Percentiles rank a stretch among this genome's conserved stretches.
phyloP scores from a whole-genome alignment of 2,888 invertebrate species.

The Heliconius aoede region DNA sequence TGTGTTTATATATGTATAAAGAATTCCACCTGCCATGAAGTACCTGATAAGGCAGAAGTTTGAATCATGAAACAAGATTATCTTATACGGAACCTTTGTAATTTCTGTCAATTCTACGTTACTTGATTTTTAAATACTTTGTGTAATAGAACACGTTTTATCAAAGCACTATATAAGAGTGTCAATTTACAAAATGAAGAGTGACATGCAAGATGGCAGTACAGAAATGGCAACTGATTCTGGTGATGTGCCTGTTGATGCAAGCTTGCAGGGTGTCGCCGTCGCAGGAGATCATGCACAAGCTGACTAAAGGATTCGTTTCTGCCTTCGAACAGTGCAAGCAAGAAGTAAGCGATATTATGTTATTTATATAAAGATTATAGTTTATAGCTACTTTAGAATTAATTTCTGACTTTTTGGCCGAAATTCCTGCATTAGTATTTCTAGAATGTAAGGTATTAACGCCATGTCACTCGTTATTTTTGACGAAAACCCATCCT shows the following conservation, averaged over 20 bases:
- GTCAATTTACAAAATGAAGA: background rate
- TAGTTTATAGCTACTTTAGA: too few species aligned
- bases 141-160: too few species aligned
- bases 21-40: too few species aligned
- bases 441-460: too few species aligned
- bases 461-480: too few species aligned
- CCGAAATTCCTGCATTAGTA: too few species aligned
- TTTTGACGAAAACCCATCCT: too few species aligned
- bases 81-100: background rate
- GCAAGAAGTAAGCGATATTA: slow-evolving; percentile 59
- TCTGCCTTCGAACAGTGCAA: slow-evolving; percentile 65
- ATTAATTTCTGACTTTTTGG: too few species aligned
- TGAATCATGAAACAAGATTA: too few species aligned
- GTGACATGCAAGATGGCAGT: slow-evolving; percentile 54
- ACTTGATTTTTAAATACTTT: background rate
- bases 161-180: slow-evolving; percentile 6
- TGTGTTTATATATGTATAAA: too few species aligned
- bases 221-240: slow-evolving; percentile 53
- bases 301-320: slow-evolving; percentile 62
- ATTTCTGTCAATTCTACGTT: background rate
- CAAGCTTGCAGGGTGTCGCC: slow-evolving; percentile 44
- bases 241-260: slow-evolving; percentile 44
- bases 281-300: slow-evolving; percentile 67
- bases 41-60: too few species aligned
- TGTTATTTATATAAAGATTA: background rate